Evolutionary conservation across 37 sponge, comb jelly and placozoan genomes (phyloP), one percentile per base, ranked within the genome.

Genomic region (Agelas oroides): DNA sequence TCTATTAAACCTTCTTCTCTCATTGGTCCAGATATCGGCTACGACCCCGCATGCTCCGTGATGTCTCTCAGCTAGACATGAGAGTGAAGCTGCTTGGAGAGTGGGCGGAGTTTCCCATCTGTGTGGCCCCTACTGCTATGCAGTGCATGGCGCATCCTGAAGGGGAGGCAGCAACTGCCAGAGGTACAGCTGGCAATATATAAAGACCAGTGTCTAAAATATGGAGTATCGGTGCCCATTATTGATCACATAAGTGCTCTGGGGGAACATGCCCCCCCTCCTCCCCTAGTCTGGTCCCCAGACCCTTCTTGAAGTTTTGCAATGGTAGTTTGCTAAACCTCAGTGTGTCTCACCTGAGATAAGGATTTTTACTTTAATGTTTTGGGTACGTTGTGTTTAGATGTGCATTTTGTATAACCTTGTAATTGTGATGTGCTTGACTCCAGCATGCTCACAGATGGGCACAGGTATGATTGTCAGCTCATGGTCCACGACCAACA

Each of bases 81-180:
- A 40, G 40, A 1, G 79, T 88, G 40, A 58, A 67, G 24, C 39
- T 97, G 1, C 83, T 83, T 2, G 97, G 97, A 32, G 79, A 90
- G 34, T 27, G 39, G 53, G 95, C 92, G 64, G 70, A 58, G 53
- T 84, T 92, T 46, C 97, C 97, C 28, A 65, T 97, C 5, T 78
- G 95, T 77, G 85, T 94, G 5, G 84, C 97, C 1, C 97, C 97
- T 31, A 97, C 97, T 39, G 97, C 96, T 33, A 79, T 95, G 84
- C 97, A 97, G 34, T 62, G 78, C 32, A 84, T 97, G 91, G 97
- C 97, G 25, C 96, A 95, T 63, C 69, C 73, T 30, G 91, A 97
- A 35, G 95, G 95, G 11, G 97, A 97, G 70, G 31, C 39, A 24
- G 97, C 94, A 19, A 97, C 88, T 57, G 97, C 94, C n/a, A 82